Conservation (phyloP, 2,888 invertebrate species). For the Cynaeus angustus region DNA sequence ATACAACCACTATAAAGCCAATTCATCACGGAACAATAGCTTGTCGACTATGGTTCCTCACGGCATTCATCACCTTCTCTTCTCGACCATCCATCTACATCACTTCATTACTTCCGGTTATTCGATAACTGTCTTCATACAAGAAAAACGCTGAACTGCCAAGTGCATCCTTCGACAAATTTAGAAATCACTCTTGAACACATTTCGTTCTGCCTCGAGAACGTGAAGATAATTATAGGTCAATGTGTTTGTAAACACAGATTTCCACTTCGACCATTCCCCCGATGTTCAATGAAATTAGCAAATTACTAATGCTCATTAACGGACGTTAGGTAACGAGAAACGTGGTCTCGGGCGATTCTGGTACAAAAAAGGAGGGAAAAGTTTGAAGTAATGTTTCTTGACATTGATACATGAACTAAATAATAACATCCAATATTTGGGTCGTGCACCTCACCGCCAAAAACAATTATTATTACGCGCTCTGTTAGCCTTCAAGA, state of each 20-base stretch:
- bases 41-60: constrained; percentile 51
- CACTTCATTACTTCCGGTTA: constrained; percentile 54
- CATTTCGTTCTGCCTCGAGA: neutral
- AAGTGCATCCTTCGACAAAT: constrained; percentile 15
- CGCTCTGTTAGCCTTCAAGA: too few relatives aligned
- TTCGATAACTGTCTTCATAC: constrained; percentile 52
- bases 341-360: too few relatives aligned
- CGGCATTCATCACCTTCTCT: constrained; percentile 53
- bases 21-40: constrained; percentile 56
- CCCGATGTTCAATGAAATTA: constrained; percentile 11
- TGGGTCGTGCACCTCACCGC: too few relatives aligned
- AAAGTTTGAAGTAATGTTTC: too few relatives aligned
- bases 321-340: neutral
- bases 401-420: too few relatives aligned
- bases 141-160: constrained; percentile 31
- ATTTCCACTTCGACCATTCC: neutral
- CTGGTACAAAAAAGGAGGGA: too few relatives aligned
- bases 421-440: too few relatives aligned
- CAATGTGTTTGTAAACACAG: constrained; percentile 20
- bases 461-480: too few relatives aligned
- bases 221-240: constrained; percentile 5
- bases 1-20: constrained; percentile 49
- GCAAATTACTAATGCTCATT: constrained; percentile 22
- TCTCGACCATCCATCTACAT: constrained; percentile 52
- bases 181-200: constrained; percentile 19